These are phyloP conservation scores for Anodontia alba DNA, from an alignment of 2,888 invertebrate species.

Conservation along the genomic window DNA sequence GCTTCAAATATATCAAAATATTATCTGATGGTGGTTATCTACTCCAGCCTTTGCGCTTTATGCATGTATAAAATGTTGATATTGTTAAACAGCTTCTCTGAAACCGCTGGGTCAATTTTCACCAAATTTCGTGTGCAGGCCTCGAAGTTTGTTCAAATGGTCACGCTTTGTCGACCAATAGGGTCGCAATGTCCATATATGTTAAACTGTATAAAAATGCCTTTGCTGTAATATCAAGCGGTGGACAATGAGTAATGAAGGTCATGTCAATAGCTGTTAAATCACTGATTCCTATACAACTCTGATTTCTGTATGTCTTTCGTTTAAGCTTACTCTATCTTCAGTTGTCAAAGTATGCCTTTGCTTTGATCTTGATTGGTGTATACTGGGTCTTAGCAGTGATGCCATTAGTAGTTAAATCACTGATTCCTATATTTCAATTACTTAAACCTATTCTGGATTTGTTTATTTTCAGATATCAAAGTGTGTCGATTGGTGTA, in stretches of 20 bases:
- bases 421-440: conserved; percentile 80
- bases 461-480: conserved; percentile 65
- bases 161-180: too few relatives aligned
- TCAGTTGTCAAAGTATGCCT: conserved; percentile 76
- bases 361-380: conserved; percentile 77
- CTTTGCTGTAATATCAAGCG: conserved; percentile 79
- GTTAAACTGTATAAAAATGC: conserved; percentile 74
- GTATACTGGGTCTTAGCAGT: conserved; percentile 81
- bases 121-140: too few relatives aligned
- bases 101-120: too few relatives aligned
- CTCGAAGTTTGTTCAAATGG: too few relatives aligned
- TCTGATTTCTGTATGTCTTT: conserved; percentile 80
- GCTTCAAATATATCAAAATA: too few relatives aligned
- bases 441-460: too few relatives aligned
- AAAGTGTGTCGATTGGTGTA: conserved; percentile 75
- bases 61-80: too few relatives aligned
- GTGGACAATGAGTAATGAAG: conserved; percentile 81
- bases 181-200: too few relatives aligned
- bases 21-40: too few relatives aligned
- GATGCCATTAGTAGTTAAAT: conserved; percentile 81
- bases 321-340: too few relatives aligned
- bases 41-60: too few relatives aligned
- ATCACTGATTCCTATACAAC: conserved; percentile 82
- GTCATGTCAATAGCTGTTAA: conserved; percentile 81
- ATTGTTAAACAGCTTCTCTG: too few relatives aligned